Evolutionary conservation across 2,888 invertebrate genomes (phyloP).

Genomic region (Encarsia formosa): DNA sequence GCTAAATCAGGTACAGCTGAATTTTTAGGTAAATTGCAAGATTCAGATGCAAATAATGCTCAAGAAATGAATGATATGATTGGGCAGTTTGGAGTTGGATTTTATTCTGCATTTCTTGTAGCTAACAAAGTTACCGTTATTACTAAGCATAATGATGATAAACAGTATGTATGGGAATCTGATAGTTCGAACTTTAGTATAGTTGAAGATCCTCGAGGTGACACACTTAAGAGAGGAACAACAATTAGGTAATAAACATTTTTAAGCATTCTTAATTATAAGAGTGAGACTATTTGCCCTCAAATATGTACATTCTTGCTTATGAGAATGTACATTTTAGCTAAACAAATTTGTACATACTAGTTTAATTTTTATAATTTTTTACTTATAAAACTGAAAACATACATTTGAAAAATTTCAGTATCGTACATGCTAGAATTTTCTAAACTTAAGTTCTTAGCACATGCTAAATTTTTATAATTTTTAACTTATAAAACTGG

Average conservation of each 20-base stretch:
- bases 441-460: too few relatives aligned
- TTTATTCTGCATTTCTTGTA: slow-evolving; percentile 95
- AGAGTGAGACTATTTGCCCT: too few relatives aligned
- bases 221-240: slow-evolving; percentile 86
- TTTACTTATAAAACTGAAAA: too few relatives aligned
- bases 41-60: slow-evolving; percentile 51
- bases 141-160: slow-evolving; percentile 90
- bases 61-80: slow-evolving; percentile 90
- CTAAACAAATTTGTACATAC: too few relatives aligned
- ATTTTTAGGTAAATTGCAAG: slow-evolving; percentile 88
- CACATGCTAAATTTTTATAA: too few relatives aligned
- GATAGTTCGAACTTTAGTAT: slow-evolving; percentile 88
- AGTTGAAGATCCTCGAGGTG: slow-evolving; percentile 88
- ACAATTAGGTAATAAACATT: slow-evolving; percentile 71
- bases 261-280: too few relatives aligned
- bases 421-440: too few relatives aligned
- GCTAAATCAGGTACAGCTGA: slow-evolving; percentile 97
- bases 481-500: too few relatives aligned
- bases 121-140: slow-evolving; percentile 95
- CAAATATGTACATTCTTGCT: too few relatives aligned
- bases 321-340: too few relatives aligned
- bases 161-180: slow-evolving; percentile 97
- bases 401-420: too few relatives aligned
- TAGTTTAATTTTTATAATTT: too few relatives aligned
- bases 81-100: slow-evolving; percentile 99